Percentiles rank a stretch among this genome's conserved stretches.
Evolutionary conservation across 35 echinoderm and acorn worm genomes (phyloP).

Genomic region (Holothuria glaberrima): DNA sequence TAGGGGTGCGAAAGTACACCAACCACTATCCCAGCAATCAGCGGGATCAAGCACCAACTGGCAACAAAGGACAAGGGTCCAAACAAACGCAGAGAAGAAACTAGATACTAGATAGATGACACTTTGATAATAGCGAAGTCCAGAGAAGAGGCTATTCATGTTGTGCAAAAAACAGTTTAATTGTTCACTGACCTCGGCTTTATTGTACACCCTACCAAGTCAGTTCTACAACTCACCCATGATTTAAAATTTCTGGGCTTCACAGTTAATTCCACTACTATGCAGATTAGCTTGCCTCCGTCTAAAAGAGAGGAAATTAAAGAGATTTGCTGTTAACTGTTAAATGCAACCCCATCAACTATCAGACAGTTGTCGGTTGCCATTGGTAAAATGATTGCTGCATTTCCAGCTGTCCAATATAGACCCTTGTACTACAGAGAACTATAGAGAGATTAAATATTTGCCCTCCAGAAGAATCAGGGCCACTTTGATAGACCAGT

Average conservation of each 20-base stretch:
- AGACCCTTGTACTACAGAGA: slow-evolving; percentile 26
- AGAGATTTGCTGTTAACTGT: neutral
- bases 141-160: neutral
- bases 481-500: slow-evolving; percentile 41
- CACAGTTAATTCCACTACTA: slow-evolving; percentile 23
- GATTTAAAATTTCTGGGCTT: slow-evolving; percentile 47
- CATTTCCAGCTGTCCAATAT: slow-evolving; percentile 47
- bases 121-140: neutral
- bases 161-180: neutral
- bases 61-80: neutral
- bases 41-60: neutral
- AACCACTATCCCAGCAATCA: neutral
- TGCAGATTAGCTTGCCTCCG: neutral
- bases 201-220: slow-evolving; percentile 46
- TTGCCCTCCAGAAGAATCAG: neutral
- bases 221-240: slow-evolving; percentile 20
- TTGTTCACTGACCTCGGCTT: slow-evolving; percentile 18
- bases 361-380: neutral
- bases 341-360: neutral
- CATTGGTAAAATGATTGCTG: slow-evolving; percentile 31
- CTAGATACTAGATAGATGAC: slow-evolving; percentile 43
- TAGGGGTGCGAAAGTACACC: neutral
- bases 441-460: slow-evolving; percentile 28
- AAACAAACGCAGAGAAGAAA: neutral
- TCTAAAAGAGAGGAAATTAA: slow-evolving; percentile 34